Conservation (phyloP, 2,797 vertebrate species). For the Argentina silus region DNA sequence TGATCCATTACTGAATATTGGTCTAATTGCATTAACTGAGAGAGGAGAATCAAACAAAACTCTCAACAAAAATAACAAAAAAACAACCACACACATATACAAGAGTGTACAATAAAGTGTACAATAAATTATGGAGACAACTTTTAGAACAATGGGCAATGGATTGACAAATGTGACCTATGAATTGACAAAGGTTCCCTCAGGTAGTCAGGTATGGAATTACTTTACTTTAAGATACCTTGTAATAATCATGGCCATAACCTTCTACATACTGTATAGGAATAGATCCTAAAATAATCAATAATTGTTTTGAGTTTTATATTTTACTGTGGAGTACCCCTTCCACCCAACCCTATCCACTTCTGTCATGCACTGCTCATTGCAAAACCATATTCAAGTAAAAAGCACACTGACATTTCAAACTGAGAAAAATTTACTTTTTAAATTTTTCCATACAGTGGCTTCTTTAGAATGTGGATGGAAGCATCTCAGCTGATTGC, state of each 20-base stretch:
- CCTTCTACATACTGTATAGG: too few species aligned
- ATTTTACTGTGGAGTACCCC: not conserved
- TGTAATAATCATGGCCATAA: too few species aligned
- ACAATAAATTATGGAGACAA: too few species aligned
- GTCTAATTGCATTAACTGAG: slow-evolving; percentile 65
- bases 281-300: not conserved
- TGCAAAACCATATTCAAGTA: not conserved
- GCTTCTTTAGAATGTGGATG: slow-evolving; percentile 38
- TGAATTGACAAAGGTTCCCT: too few species aligned
- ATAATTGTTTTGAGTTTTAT: not conserved
- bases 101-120: too few species aligned
- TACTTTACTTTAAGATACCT: too few species aligned
- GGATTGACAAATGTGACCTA: too few species aligned
- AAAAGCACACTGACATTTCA: slow-evolving; percentile 20
- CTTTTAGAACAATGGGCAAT: too few species aligned
- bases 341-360: not conserved
- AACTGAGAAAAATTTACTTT: slow-evolving; percentile 43
- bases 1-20: slow-evolving; percentile 59
- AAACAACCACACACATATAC: slow-evolving; percentile 4
- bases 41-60: slow-evolving; percentile 30
- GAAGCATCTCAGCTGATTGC: slow-evolving; percentile 53
- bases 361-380: not conserved
- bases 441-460: slow-evolving; percentile 33
- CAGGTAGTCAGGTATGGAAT: too few species aligned
- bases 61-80: slow-evolving; percentile 33